Evolutionary conservation across 2,888 invertebrate species (phyloP), one percentile per base, ranked within the genome.

Genomic region (Drosophila suboccidentalis): DNA sequence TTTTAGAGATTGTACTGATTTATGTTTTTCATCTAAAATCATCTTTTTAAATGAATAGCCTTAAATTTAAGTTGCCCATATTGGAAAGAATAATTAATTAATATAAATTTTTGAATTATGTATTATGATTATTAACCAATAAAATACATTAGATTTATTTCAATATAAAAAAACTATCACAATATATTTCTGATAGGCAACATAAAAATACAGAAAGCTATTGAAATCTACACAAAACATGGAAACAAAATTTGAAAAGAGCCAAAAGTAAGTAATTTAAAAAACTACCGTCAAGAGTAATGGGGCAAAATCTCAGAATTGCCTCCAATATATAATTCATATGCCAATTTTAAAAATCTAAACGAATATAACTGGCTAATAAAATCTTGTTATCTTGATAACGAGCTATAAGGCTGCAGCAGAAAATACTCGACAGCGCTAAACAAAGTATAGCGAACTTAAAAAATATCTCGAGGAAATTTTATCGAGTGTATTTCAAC

Each of bases 51-150:
- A 55, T 64, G 19, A 46, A 43, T 61, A 69, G 67, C 55, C 62
- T 63, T 44, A 76, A 11, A 11, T 11, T 43, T 11, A 64, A 73
- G 72, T 80, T 80, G 75, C 80, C 81, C 76, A 75, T 77, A n/a
- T 29, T 29, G 9, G 4, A 38, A 39, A 39, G 8, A 29, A 47
- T 11, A 58, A n/a, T n/a, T 39, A 15, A 29, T 71, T 63, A 71
- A 53, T 67, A 79, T 79, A 50, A 73, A 74, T 70, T 65, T 78
- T 78, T 85, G 61, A 75, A 77, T 73, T 82, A 71, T 82, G 49
- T 63, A 77, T 69, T 68, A 69, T 69, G 59, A 62, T 43, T 66
- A 76, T 75, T 78, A 80, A 66, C 63, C 61, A 83, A 72, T 81
- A 68, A 85, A 85, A 71, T 64, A 73, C 47, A 75, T 73, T 71